phyloP scores from a whole-genome alignment of 2,113 vertebrate genomes.

The Tyrannus savana region DNA sequence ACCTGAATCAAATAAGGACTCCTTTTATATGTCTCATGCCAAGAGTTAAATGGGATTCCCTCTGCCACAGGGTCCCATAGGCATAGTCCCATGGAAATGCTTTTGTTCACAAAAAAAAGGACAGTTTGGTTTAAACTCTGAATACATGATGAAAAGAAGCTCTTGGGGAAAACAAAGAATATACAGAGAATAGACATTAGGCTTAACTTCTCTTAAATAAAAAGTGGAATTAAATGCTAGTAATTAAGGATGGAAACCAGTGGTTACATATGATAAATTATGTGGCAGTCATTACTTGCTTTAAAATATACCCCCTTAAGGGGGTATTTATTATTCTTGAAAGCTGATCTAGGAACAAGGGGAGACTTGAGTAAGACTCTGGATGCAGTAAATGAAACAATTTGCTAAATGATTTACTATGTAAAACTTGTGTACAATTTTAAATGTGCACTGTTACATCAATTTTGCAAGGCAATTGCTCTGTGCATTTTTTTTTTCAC shows the following conservation, averaged over 20 bases:
- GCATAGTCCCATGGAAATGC: slow-evolving; percentile 19
- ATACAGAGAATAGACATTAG: background rate
- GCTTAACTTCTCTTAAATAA: background rate
- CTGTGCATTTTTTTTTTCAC: background rate
- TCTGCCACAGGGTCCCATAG: slow-evolving; percentile 8
- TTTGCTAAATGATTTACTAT: slow-evolving; percentile 38
- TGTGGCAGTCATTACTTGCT: slow-evolving; percentile 54
- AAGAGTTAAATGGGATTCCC: slow-evolving; percentile 52
- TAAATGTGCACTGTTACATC: slow-evolving; percentile 19
- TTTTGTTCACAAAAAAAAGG: slow-evolving; percentile 17
- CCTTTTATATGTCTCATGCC: background rate
- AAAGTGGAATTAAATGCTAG: slow-evolving; percentile 12
- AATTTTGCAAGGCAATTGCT: slow-evolving; percentile 37
- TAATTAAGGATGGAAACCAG: slow-evolving; percentile 46
- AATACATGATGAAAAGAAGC: background rate
- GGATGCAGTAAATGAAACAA: slow-evolving; percentile 37
- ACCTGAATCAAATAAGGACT: slow-evolving; percentile 39
- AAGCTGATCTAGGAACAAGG: slow-evolving; percentile 46
- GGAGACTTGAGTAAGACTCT: slow-evolving; percentile 6
- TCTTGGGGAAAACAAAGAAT: background rate
- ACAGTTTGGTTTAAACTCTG: slow-evolving; percentile 19
- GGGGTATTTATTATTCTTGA: slow-evolving; percentile 54
- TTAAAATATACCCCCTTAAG: slow-evolving; percentile 62
- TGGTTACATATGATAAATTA: slow-evolving; percentile 63
- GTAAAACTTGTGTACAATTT: slow-evolving; percentile 38